These are phyloP conservation scores for Botrylloides violaceus DNA, from an alignment of 23 tunicate genomes.

Conservation along the genomic window DNA sequence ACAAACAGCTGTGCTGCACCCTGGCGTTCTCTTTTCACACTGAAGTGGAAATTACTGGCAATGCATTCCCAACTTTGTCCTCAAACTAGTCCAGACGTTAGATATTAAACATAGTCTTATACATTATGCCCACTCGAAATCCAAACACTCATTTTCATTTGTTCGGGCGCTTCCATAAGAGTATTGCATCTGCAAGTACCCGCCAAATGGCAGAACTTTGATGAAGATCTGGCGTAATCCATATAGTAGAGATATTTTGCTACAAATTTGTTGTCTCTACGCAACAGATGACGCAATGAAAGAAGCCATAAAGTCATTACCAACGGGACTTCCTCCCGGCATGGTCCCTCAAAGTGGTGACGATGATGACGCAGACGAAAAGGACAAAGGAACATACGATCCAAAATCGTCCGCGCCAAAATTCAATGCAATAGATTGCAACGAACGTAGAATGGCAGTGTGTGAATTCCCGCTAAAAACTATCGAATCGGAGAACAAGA, in stretches of 20 bases:
- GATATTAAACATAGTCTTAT: too few species aligned
- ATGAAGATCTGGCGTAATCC: neutral
- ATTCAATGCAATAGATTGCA: slow-evolving; percentile 11
- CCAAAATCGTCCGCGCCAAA: neutral
- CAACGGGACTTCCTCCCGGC: neutral
- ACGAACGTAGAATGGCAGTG: slow-evolving; percentile 5
- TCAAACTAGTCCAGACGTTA: too few species aligned
- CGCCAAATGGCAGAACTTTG: too few species aligned
- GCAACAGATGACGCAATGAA: neutral
- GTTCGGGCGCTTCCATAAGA: too few species aligned
- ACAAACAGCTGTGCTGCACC: too few species aligned
- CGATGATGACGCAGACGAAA: neutral
- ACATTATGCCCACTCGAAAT: too few species aligned
- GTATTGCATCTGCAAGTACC: too few species aligned
- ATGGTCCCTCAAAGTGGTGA: neutral
- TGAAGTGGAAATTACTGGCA: too few species aligned
- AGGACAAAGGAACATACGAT: neutral
- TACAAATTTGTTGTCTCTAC: too few species aligned
- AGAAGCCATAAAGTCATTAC: neutral
- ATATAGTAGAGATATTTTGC: neutral
- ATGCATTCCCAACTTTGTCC: too few species aligned
- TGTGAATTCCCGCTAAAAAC: slow-evolving; percentile 14
- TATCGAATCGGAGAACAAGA: neutral
- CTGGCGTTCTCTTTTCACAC: too few species aligned
- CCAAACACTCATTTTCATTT: too few species aligned